Conservation (phyloP, 2,888 invertebrate species). For the Augiades crinisus region DNA sequence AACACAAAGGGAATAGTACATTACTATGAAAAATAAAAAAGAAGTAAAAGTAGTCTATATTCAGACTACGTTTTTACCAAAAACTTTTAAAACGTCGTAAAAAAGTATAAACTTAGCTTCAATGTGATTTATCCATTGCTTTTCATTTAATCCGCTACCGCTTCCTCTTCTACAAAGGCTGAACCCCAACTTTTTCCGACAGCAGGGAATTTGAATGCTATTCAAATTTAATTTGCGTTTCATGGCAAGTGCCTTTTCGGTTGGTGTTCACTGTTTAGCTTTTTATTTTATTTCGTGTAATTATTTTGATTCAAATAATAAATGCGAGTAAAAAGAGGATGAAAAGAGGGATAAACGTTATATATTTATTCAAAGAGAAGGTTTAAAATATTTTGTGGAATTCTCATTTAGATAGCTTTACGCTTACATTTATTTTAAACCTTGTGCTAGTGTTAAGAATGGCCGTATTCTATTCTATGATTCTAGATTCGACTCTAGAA, state of each 20-base stretch:
- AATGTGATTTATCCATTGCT: too few species aligned
- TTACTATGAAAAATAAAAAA: too few species aligned
- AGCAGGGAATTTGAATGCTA: slow-evolving; percentile 49
- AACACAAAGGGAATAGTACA: too few species aligned
- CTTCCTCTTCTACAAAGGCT: slow-evolving; percentile 29
- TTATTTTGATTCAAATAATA: slow-evolving; percentile 1
- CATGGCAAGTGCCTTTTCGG: slow-evolving; percentile 37
- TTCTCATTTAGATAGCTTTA: too few species aligned
- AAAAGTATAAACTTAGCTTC: too few species aligned
- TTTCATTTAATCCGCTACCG: slow-evolving; percentile 22
- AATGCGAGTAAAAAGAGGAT: neutral
- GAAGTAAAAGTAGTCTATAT: too few species aligned
- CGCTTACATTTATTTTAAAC: too few species aligned
- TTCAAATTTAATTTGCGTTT: slow-evolving; percentile 55
- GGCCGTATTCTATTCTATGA: too few species aligned
- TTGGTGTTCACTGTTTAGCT: slow-evolving; percentile 17
- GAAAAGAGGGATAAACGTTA: neutral
- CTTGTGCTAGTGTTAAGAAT: too few species aligned
- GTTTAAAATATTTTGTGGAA: neutral
- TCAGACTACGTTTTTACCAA: too few species aligned
- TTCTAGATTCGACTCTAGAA: too few species aligned
- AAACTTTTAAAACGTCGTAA: too few species aligned
- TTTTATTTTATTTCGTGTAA: slow-evolving; percentile 21
- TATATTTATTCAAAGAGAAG: neutral
- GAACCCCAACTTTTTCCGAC: slow-evolving; percentile 34